Percentiles rank a stretch among this genome's conserved stretches.
These are phyloP conservation scores for Anoplophora glabripennis DNA, from an alignment of 1,140 invertebrate genomes.

Conservation along the genomic window DNA sequence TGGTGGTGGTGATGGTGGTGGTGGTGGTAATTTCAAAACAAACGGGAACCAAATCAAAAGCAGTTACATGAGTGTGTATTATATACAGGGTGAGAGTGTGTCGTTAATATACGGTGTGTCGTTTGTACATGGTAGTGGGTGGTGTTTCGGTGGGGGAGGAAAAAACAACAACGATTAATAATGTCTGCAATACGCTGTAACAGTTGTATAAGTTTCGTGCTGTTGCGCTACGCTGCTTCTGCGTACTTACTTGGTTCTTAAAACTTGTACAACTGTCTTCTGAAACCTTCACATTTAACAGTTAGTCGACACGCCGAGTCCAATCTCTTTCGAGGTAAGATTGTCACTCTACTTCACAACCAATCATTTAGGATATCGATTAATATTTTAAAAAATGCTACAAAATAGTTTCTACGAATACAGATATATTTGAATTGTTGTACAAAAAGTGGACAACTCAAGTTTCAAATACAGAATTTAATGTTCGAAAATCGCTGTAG, in stretches of 20 bases:
- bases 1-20: slow-evolving; percentile 1
- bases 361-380: too few species aligned
- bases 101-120: not conserved
- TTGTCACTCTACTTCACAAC: too few species aligned
- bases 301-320: too few species aligned
- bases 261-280: slow-evolving; percentile 36
- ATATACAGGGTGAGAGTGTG: not conserved
- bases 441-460: too few species aligned
- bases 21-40: not conserved
- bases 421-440: too few species aligned
- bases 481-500: too few species aligned
- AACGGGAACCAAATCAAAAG: too few species aligned
- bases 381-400: too few species aligned
- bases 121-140: slow-evolving; percentile 1
- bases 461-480: too few species aligned
- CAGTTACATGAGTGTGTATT: not conserved
- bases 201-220: slow-evolving; percentile 35
- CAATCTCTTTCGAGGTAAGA: too few species aligned
- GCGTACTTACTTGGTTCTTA: too few species aligned
- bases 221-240: not conserved
- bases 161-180: slow-evolving; percentile 19
- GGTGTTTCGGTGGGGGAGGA: slow-evolving; percentile 5
- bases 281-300: not conserved
- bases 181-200: not conserved
- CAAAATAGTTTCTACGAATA: too few species aligned